Evolutionary conservation across 2,113 vertebrate species (phyloP).

Genomic region (Dasyornis broadbenti): DNA sequence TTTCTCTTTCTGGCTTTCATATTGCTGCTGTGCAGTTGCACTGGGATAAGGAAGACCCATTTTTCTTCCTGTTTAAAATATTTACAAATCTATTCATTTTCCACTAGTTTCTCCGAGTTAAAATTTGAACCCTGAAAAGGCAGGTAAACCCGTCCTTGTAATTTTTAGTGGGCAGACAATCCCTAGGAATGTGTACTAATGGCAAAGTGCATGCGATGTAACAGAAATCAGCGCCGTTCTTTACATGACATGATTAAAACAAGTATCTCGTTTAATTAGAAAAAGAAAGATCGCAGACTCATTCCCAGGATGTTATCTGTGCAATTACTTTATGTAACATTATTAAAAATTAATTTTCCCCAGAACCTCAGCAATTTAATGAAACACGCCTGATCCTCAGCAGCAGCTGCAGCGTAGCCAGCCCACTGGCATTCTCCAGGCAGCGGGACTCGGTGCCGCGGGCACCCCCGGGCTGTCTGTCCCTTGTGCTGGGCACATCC

Average conservation of each 20-base stretch:
- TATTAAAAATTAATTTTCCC: conserved; percentile 59
- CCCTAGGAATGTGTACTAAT: neutral
- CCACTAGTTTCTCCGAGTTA: neutral
- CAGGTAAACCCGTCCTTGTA: neutral
- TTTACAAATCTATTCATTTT: neutral
- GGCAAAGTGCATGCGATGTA: neutral
- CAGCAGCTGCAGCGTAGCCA: neutral
- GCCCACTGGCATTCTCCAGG: neutral
- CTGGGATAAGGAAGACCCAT: neutral
- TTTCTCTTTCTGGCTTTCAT: neutral
- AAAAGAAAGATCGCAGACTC: conserved; percentile 2
- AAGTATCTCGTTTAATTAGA: conserved; percentile 18
- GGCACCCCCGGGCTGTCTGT: neutral
- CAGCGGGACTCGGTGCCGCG: neutral
- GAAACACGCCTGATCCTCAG: neutral
- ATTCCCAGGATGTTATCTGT: conserved; percentile 17
- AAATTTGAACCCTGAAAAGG: neutral
- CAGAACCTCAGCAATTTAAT: neutral
- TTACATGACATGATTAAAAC: neutral
- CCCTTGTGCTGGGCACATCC: neutral
- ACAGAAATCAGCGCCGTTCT: neutral
- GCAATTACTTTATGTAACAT: conserved; percentile 58
- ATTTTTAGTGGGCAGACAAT: neutral
- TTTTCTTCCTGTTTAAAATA: neutral
- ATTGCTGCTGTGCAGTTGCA: neutral